Evolutionary conservation across 2,888 invertebrate genomes (phyloP).

Genomic region (Dione juno): DNA sequence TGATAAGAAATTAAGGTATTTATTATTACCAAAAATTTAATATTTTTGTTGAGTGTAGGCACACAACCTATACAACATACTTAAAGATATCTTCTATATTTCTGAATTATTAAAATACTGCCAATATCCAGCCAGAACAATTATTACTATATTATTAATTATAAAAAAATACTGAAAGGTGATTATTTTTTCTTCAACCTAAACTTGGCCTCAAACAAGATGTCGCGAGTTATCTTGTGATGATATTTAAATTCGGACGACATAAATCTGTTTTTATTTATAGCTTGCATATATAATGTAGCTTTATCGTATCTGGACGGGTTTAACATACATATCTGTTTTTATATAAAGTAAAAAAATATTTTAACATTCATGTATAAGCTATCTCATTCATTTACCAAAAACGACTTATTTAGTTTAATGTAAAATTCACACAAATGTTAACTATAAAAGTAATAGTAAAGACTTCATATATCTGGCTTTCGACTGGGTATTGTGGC

Average conservation of each 20-base stretch:
- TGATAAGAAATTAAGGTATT: too few species aligned
- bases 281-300: slow-evolving; percentile 25
- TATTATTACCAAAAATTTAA: too few species aligned
- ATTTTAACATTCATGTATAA: neutral
- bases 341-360: neutral
- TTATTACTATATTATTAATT: too few species aligned
- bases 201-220: slow-evolving; percentile 40
- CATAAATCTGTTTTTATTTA: slow-evolving; percentile 42
- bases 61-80: too few species aligned
- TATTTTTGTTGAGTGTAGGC: too few species aligned
- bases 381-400: neutral
- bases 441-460: too few species aligned
- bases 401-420: neutral
- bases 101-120: too few species aligned
- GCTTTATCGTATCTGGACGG: neutral
- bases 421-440: too few species aligned
- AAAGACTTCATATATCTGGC: too few species aligned
- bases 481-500: too few species aligned
- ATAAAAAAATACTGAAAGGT: neutral
- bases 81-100: too few species aligned
- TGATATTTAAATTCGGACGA: slow-evolving; percentile 36
- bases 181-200: neutral
- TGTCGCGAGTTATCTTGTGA: slow-evolving; percentile 45
- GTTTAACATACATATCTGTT: neutral
- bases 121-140: too few species aligned